Conservation (phyloP, 2,113 vertebrate genomes). For the Dolichallabes microphthalmus region DNA sequence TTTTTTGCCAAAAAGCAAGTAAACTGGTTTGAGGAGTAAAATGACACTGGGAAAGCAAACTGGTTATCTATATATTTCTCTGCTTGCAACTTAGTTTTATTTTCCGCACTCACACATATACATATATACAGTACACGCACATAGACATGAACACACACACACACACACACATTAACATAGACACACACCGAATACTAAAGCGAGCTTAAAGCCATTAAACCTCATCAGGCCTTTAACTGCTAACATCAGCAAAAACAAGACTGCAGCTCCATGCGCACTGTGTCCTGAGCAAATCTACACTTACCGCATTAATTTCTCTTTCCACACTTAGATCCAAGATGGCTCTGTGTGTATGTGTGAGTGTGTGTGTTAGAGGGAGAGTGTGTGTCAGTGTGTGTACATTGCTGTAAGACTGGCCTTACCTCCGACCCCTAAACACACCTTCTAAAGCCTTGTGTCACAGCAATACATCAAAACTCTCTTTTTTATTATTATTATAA, state of each 20-base stretch:
- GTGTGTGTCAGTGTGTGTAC: neutral
- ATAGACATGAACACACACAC: neutral
- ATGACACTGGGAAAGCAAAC: neutral
- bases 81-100: neutral
- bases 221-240: neutral
- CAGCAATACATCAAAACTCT: neutral
- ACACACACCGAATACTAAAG: neutral
- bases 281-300: conserved; percentile 54
- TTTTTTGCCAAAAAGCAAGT: neutral
- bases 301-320: conserved; percentile 97
- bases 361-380: neutral
- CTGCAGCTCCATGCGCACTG: neutral
- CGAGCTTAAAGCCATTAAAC: neutral
- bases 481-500: neutral
- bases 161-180: neutral
- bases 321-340: conserved; percentile 98
- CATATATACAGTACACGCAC: neutral
- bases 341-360: conserved; percentile 77
- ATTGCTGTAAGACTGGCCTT: neutral
- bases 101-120: neutral
- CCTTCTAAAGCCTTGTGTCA: neutral
- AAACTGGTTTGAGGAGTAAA: no score
- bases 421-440: neutral
- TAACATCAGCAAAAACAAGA: neutral
- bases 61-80: neutral